These are phyloP conservation scores for Apocheima hispidaria DNA, from an alignment of 2,888 invertebrate genomes.

Conservation along the genomic window DNA sequence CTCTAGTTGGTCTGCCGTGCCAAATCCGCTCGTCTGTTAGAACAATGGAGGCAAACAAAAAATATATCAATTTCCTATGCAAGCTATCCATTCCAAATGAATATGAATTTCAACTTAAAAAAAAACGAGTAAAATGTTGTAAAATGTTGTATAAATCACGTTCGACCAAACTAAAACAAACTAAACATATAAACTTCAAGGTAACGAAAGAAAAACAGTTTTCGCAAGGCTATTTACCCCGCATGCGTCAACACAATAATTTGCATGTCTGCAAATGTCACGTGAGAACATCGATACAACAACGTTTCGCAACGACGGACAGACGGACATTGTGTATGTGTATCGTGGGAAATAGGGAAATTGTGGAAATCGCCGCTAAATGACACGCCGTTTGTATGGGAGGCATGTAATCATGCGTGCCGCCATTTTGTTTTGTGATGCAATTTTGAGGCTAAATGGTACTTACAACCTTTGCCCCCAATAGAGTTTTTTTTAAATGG, in stretches of 20 bases:
- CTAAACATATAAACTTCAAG: slow-evolving; percentile 2
- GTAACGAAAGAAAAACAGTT: slow-evolving; percentile 32
- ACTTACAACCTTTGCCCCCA: neutral
- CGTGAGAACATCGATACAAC: slow-evolving; percentile 50
- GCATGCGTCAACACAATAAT: slow-evolving; percentile 40
- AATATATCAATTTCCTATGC: no score
- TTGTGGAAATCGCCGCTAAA: slow-evolving; percentile 50
- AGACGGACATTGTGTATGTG: slow-evolving; percentile 44
- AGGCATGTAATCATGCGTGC: slow-evolving; percentile 47
- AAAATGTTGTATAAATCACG: neutral
- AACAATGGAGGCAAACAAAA: no score
- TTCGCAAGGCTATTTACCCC: slow-evolving; percentile 40
- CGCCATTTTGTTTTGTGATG: slow-evolving; percentile 35
- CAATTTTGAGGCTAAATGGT: slow-evolving; percentile 19
- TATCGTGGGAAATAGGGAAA: slow-evolving; percentile 53
- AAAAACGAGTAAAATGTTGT: no score
- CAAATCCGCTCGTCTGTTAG: no score
- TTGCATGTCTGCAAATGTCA: slow-evolving; percentile 48
- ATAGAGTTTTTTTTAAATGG: slow-evolving; percentile 1
- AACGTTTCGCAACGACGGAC: slow-evolving; percentile 50
- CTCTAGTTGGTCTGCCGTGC: no score
- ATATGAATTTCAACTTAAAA: no score
- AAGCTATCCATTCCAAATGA: no score
- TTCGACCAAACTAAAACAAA: neutral
- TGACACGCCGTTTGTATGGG: slow-evolving; percentile 49